Evolutionary conservation across 1,140 invertebrate species (phyloP), one percentile per base, ranked within the genome.

Genomic region (Drosophila insularis): DNA sequence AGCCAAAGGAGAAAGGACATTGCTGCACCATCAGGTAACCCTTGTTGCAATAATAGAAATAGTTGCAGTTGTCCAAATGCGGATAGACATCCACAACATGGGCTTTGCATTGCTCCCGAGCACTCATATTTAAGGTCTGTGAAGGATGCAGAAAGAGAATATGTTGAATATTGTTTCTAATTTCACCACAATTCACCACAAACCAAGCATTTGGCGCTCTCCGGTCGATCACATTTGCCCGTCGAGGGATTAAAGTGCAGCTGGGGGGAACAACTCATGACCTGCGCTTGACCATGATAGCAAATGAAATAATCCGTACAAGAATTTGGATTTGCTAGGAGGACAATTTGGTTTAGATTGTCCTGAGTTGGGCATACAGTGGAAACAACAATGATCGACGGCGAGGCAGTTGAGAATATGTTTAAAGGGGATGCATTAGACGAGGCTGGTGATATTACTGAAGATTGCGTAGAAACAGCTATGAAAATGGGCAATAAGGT

Each of bases 241-340:
- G 81, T 78, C 4, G 17, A 32, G 0, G 35, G 32, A 79, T 91
- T 90, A n/a, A 90, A 91, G 17, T 91, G 90, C 43, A 91, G 59
- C 65, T 63, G 73, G 5, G 72, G 23, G 1, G 90, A 76, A 63
- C 90, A 91, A 43, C 69, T 80, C 79, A 91, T 78, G 10, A 76
- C 14, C 1, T 89, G 46, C 0, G 71, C 40, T 21, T 79, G 58
- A 2, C 90, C 90, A n/a, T 81, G 79, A 66, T 81, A 90, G 69
- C 90, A 91, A 27, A 91, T 78, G 19, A 68, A 91, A 62, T 91
- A 91, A 37, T 90, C 81, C 0, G 87, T 69, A 56, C 90, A 91
- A 53, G 84, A 87, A 43, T 81, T 90, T 2, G 73, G 62, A 74
- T 90, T 71, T 59, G 77, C 56, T 19, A 90, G 23, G 23, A 91